These are phyloP conservation scores for Drosophila ohnishii DNA, from an alignment of 1,140 invertebrate genomes.

Conservation along the genomic window DNA sequence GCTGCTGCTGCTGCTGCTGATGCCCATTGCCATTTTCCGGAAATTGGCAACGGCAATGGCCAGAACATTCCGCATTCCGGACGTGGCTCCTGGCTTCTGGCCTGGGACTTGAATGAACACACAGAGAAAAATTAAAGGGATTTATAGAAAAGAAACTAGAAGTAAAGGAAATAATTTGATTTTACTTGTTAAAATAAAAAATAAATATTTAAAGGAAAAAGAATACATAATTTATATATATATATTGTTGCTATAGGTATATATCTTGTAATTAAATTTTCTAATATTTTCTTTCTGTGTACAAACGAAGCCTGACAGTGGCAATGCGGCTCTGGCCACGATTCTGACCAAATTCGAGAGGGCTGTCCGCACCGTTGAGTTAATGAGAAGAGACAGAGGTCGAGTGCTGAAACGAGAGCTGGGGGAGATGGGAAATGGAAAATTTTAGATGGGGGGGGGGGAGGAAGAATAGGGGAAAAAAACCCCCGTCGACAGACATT, in stretches of 20 bases:
- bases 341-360: constrained; percentile 48
- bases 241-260: too few species aligned
- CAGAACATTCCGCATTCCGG: constrained; percentile 59
- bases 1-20: constrained; percentile 25
- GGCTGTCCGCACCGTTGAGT: constrained; percentile 68
- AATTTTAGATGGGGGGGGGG: neutral
- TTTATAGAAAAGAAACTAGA: accelerated
- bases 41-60: constrained; percentile 73
- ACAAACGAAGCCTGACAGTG: constrained; percentile 21
- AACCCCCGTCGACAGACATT: constrained; percentile 48
- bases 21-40: constrained; percentile 59
- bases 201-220: too few species aligned
- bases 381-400: constrained; percentile 67
- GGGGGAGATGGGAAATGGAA: neutral
- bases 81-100: constrained; percentile 42
- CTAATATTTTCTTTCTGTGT: constrained; percentile 1
- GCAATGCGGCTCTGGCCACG: constrained; percentile 36
- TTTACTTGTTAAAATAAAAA: too few species aligned
- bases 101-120: constrained; percentile 18
- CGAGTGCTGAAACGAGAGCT: constrained; percentile 2
- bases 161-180: neutral
- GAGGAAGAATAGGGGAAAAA: neutral
- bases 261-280: neutral
- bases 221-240: too few species aligned
- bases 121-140: constrained; percentile 1